These are phyloP conservation scores for Poeciliopsis occidentalis DNA, from an alignment of 2,113 vertebrate genomes.

Conservation along the genomic window DNA sequence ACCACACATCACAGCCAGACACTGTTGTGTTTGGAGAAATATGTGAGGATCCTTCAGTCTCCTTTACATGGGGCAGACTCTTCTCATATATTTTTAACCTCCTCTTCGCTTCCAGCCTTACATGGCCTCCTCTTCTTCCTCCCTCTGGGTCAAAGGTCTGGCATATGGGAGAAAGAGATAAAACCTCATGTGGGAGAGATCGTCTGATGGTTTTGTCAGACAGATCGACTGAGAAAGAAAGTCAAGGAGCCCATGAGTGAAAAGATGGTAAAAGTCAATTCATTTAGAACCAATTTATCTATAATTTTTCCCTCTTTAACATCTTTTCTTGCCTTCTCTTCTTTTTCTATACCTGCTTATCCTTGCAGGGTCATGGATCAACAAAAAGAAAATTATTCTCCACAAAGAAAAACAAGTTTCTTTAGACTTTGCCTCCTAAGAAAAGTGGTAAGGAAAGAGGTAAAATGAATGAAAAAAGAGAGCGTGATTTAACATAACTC, in stretches of 20 bases:
- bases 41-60: constrained; percentile 34
- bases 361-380: too few species aligned
- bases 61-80: constrained; percentile 31
- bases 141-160: constrained; percentile 38
- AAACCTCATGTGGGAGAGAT: constrained; percentile 34
- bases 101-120: constrained; percentile 14
- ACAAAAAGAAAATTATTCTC: too few species aligned
- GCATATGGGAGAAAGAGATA: constrained; percentile 25
- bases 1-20: constrained; percentile 58
- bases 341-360: background rate
- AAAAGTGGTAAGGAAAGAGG: too few species aligned
- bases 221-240: constrained; percentile 31
- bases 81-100: constrained; percentile 50
- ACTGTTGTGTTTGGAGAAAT: constrained; percentile 63
- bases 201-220: constrained; percentile 31
- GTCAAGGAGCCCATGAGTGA: constrained; percentile 1
- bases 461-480: too few species aligned
- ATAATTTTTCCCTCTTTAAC: too few species aligned
- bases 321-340: background rate
- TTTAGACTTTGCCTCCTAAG: too few species aligned
- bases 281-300: too few species aligned
- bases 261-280: constrained; percentile 9
- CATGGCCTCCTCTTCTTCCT: constrained; percentile 21
- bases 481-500: too few species aligned
- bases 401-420: too few species aligned